Evolutionary conservation across 2,113 vertebrate species (phyloP), one percentile per base, ranked within the genome.

Genomic region (Nycticryphes semicollaris): DNA sequence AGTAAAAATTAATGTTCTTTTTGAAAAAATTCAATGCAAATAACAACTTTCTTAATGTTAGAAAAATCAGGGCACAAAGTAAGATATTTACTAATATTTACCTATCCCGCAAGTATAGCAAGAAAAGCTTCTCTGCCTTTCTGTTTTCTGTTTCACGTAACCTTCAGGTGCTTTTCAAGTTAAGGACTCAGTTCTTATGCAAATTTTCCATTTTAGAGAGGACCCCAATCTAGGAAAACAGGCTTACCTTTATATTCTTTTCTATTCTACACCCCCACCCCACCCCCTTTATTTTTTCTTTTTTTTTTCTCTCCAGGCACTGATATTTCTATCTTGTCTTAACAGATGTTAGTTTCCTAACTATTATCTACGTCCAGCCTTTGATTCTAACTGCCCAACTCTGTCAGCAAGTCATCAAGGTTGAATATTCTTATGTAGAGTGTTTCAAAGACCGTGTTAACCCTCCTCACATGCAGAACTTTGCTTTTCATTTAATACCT

Each of bases 221-320:
- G 27, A 39, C 8, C 7, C 2, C 12, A n/a, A 14, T 17, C 18
- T 84, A 30, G 7, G 14, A 86, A 88, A 86, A 8, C 9, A 80
- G 6, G 7, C 4, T 79, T 66, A 63, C 47, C 19, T 70, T 92
- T 70, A 48, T 48, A 73, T 41, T 1, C 12, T 57, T 22, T 15
- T 27, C 37, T 45, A 31, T 43, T 24, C 10, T 4, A 12, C 39
- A 39, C 39, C 43, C 43, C 43, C 43, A 43, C 43, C 43, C 15
- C 43, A 13, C 43, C 15, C 8, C 50, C 12, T 59, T 22, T 59
- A 23, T 22, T 0, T 12, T 41, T 39, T 4, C 0, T 41, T 25
- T 39, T 39, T 12, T 25, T 39, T 39, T 12, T 39, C 4, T 6
- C 1, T 75, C 11, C 8, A n/a, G 7, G 8, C 12, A 79, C 4